phyloP scores from a whole-genome alignment of 2,888 invertebrate genomes.

The Steinernema carpocapsae region DNA sequence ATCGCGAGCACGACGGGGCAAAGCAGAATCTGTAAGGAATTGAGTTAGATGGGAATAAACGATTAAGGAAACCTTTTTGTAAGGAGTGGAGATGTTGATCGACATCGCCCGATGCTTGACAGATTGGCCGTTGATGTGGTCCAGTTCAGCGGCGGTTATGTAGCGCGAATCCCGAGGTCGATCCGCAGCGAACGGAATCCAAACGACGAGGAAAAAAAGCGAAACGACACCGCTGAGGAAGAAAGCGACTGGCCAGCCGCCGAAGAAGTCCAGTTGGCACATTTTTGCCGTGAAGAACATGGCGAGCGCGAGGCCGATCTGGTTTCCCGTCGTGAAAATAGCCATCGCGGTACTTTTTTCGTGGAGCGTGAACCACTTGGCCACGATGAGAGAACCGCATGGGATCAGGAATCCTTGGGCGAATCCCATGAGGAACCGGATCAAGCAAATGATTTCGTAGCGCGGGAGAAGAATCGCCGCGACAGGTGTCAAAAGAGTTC shows the following conservation, averaged over 20 bases:
- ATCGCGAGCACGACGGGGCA: constrained; percentile 60
- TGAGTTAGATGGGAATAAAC: background rate
- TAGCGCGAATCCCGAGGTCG: constrained; percentile 57
- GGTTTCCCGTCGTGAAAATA: constrained; percentile 64
- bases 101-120: constrained; percentile 38
- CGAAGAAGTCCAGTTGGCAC: constrained; percentile 53
- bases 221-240: constrained; percentile 55
- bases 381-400: constrained; percentile 57
- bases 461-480: constrained; percentile 46
- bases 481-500: constrained; percentile 53
- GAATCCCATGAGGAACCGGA: constrained; percentile 61
- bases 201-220: constrained; percentile 51
- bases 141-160: constrained; percentile 60
- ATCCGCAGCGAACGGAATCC: constrained; percentile 54
- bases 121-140: constrained; percentile 47
- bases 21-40: constrained; percentile 51
- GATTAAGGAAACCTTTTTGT: constrained; percentile 48
- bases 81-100: constrained; percentile 53
- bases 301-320: constrained; percentile 58
- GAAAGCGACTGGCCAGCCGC: constrained; percentile 64
- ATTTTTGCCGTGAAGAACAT: constrained; percentile 63
- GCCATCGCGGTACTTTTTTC: constrained; percentile 66
- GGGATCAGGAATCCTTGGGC: constrained; percentile 63
- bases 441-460: constrained; percentile 44
- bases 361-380: constrained; percentile 64